Evolutionary conservation across 2,888 invertebrate species (phyloP), one percentile per base, ranked within the genome.

Genomic region (Ashinkailepas kermadecensis): DNA sequence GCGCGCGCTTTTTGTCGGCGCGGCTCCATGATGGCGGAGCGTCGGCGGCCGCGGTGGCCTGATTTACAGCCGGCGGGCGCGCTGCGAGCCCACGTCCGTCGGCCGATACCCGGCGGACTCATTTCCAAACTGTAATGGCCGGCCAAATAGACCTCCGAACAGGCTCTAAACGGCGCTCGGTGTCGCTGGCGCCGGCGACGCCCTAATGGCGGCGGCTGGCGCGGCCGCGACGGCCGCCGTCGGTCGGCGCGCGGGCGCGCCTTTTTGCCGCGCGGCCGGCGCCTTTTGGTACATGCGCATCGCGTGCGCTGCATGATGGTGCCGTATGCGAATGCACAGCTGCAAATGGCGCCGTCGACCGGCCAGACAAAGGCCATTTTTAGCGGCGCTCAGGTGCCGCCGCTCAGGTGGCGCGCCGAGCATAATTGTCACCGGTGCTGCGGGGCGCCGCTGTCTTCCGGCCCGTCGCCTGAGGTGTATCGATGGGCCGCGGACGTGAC

Each of bases 81-180:
- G 18, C 39, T 39, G 12, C 18, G 18, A 18, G 15, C 18, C 0
- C 62, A 15, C 21, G 18, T 23, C 74, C 18, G 10, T 56, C 21
- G 56, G 9, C 65, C 74, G 74, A 74, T 74, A 18, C 74, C 74
- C 74, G 21, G 56, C 74, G 74, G 74, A 56, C 54, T 74, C 74
- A 74, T 74, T 74, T 74, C 74, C 74, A 21, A 70, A 74, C 54
- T 74, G 54, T 74, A 74, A 74, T 74, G 74, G 56, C 54, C 74
- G 74, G 54, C 74, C 74, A 74, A 56, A 74, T 74, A 54, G 56
- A n/a, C 18, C 74, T 54, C 54, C 54, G 74, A 74, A 56, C 74
- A 74, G 56, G 74, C 74, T 21, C 54, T 56, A 56, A 74, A 74
- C 74, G 74, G 54, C 56, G 74, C 13, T 12, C 21, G 74, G n/a